phyloP scores from a whole-genome alignment of 2,113 vertebrate genomes.

The Oceanodroma tethys region DNA sequence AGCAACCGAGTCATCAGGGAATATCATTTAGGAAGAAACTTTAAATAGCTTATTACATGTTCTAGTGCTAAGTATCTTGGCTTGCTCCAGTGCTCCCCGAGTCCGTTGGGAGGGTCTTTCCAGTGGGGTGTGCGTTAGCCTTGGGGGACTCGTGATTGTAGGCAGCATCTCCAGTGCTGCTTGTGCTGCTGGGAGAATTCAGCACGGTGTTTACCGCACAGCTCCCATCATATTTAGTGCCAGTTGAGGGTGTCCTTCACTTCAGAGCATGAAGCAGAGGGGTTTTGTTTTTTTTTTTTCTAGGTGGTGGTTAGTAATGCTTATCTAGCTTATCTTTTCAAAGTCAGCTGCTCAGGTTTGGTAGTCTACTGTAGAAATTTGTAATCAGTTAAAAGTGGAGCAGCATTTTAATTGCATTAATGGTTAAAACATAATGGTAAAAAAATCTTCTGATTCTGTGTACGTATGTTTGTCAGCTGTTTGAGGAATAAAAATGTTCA shows the following conservation, averaged over 20 bases:
- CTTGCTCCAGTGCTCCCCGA: background rate
- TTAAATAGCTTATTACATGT: background rate
- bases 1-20: background rate
- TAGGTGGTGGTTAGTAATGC: background rate
- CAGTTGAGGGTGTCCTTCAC: background rate
- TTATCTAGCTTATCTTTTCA: background rate
- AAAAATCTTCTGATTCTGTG: background rate
- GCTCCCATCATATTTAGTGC: background rate
- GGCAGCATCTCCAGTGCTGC: background rate
- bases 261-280: background rate
- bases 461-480: background rate
- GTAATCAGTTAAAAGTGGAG: background rate
- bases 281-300: background rate
- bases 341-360: background rate
- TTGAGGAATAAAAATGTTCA: background rate
- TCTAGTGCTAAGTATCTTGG: background rate
- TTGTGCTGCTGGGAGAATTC: background rate
- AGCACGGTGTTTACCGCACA: background rate
- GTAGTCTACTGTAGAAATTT: background rate
- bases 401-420: background rate
- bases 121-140: background rate
- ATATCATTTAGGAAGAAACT: background rate
- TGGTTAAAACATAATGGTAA: background rate
- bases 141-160: background rate
- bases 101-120: background rate